phyloP scores from a whole-genome alignment of 2,888 invertebrate genomes.

The Odontocerum albicorne region DNA sequence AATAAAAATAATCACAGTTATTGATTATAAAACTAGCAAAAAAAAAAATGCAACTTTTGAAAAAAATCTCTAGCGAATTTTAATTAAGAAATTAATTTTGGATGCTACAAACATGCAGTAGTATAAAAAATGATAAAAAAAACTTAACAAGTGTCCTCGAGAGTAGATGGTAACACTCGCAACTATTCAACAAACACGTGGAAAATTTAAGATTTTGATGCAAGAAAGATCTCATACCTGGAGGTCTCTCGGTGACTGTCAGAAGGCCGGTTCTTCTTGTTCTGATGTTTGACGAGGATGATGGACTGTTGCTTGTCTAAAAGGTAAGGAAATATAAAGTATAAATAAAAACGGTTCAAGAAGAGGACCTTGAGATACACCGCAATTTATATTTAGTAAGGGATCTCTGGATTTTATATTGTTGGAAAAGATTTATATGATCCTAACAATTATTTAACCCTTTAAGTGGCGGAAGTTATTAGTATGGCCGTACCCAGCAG shows the following conservation, averaged over 20 bases:
- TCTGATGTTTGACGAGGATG: slow-evolving; percentile 60
- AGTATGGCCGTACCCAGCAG: too few species aligned
- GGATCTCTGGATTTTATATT: not conserved
- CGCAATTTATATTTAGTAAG: too few species aligned
- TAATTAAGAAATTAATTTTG: slow-evolving; percentile 18
- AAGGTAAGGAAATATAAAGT: not conserved
- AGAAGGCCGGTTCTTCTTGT: slow-evolving; percentile 80
- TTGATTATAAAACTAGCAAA: not conserved
- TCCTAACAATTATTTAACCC: too few species aligned
- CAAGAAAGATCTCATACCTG: slow-evolving; percentile 58
- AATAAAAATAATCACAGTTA: not conserved
- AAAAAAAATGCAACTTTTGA: not conserved
- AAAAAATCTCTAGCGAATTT: slow-evolving; percentile 7
- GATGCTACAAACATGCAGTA: slow-evolving; percentile 10
- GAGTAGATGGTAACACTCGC: too few species aligned
- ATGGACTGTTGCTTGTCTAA: slow-evolving; percentile 52
- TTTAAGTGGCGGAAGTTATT: too few species aligned
- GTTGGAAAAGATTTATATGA: not conserved
- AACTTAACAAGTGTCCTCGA: too few species aligned
- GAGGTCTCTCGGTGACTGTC: slow-evolving; percentile 84
- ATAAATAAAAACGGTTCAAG: too few species aligned
- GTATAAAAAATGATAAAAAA: too few species aligned
- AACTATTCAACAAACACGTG: too few species aligned
- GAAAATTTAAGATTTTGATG: too few species aligned
- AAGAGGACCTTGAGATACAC: too few species aligned